phyloP scores from a whole-genome alignment of 2,888 invertebrate genomes.

The Drosophila mettleri region DNA sequence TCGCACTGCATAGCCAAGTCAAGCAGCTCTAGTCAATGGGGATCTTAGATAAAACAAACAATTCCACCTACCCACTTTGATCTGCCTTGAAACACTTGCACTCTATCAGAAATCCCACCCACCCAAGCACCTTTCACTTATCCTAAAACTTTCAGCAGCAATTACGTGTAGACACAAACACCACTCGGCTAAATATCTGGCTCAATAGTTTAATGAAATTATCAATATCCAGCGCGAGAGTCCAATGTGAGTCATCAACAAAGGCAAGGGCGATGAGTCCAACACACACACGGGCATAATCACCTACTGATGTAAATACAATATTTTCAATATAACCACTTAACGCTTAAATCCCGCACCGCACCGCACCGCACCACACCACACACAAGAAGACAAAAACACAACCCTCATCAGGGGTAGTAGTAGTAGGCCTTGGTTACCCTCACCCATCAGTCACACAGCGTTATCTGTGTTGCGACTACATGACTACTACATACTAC shows the following conservation, averaged over 20 bases:
- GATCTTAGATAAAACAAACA: slow-evolving; percentile 38
- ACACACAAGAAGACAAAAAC: slow-evolving; percentile 43
- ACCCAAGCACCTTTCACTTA: slow-evolving; percentile 66
- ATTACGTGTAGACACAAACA: slow-evolving; percentile 67
- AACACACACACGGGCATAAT: slow-evolving; percentile 57
- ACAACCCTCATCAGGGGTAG: slow-evolving; percentile 58
- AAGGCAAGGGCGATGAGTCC: slow-evolving; percentile 21
- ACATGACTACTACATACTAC: slow-evolving; percentile 42
- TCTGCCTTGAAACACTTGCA: slow-evolving; percentile 27
- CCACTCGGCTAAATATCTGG: slow-evolving; percentile 57
- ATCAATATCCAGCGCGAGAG: slow-evolving; percentile 63
- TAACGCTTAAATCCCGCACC: slow-evolving; percentile 79
- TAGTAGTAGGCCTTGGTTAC: slow-evolving; percentile 51
- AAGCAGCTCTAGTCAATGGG: slow-evolving; percentile 4
- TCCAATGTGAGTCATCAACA: slow-evolving; percentile 69
- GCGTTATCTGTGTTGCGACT: slow-evolving; percentile 41
- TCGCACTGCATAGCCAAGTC: background rate
- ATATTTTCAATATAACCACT: slow-evolving; percentile 82
- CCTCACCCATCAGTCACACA: slow-evolving; percentile 24
- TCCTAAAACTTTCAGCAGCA: slow-evolving; percentile 59
- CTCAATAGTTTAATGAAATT: slow-evolving; percentile 81
- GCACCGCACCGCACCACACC: slow-evolving; percentile 48
- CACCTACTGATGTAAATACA: slow-evolving; percentile 81
- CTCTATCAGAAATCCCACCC: slow-evolving; percentile 4
- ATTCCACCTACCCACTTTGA: background rate